Percentiles rank a stretch among this genome's conserved stretches.
These are phyloP conservation scores for Mythimna loreyi DNA, from an alignment of 2,888 invertebrate species.

Conservation along the genomic window DNA sequence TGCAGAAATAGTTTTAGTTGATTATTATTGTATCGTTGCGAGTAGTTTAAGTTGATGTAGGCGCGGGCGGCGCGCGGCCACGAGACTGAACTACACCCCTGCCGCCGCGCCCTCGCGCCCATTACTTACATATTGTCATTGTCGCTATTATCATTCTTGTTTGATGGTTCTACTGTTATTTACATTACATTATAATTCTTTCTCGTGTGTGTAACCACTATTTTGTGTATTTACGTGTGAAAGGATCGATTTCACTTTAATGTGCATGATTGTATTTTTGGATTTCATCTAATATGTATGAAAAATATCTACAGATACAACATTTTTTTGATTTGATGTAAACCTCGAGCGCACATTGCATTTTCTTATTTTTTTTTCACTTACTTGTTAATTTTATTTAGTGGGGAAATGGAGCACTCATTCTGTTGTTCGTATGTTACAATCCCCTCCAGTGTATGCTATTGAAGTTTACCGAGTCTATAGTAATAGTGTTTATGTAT, in stretches of 20 bases:
- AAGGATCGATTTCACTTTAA: constrained; percentile 80
- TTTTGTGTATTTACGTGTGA: constrained; percentile 86
- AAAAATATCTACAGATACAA: constrained; percentile 62
- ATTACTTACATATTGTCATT: constrained; percentile 82
- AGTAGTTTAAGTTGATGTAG: constrained; percentile 86
- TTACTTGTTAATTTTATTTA: constrained; percentile 77
- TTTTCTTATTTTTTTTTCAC: constrained; percentile 72
- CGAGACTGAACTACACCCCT: constrained; percentile 89
- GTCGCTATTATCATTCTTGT: constrained; percentile 85
- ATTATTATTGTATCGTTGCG: constrained; percentile 89
- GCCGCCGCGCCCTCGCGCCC: constrained; percentile 80
- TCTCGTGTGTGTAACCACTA: constrained; percentile 86
- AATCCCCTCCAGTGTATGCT: constrained; percentile 72
- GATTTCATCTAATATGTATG: constrained; percentile 62
- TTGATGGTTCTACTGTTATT: constrained; percentile 87
- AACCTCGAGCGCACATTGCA: constrained; percentile 72
- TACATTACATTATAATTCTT: constrained; percentile 82
- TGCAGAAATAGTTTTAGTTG: constrained; percentile 89
- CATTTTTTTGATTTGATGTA: constrained; percentile 63
- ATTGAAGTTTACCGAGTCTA: constrained; percentile 79
- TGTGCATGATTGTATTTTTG: constrained; percentile 76
- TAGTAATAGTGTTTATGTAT: constrained; percentile 76
- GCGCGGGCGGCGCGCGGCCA: constrained; percentile 82
- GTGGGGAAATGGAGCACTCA: constrained; percentile 74
- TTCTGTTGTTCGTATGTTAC: constrained; percentile 76